Evolutionary conservation across 2,113 vertebrate genomes (phyloP).

Genomic region (Saccopteryx bilineata): DNA sequence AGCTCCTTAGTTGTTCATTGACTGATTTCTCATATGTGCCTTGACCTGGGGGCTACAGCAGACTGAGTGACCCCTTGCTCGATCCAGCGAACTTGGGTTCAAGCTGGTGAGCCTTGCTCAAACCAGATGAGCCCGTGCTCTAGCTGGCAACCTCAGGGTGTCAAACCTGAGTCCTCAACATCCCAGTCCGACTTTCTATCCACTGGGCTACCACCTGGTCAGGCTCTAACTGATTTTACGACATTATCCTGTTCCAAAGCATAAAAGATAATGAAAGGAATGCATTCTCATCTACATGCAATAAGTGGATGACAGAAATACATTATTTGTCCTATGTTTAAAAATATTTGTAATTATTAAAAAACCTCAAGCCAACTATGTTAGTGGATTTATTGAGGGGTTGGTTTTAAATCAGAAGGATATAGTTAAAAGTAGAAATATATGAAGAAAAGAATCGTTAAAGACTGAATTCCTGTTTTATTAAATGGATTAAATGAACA

Average conservation of each 20-base stretch:
- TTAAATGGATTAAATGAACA: conserved; percentile 20
- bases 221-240: background rate
- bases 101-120: no score
- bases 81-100: no score
- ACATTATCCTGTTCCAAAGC: background rate
- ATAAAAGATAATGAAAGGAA: background rate
- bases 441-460: background rate
- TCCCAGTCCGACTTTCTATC: no score
- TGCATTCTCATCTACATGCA: background rate
- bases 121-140: no score
- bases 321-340: background rate
- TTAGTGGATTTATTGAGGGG: background rate
- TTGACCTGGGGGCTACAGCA: no score
- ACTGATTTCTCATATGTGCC: no score
- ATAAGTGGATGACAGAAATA: background rate
- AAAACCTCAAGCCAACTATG: background rate
- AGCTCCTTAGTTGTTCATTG: no score
- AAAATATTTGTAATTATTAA: conserved; percentile 28
- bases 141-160: no score
- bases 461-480: background rate
- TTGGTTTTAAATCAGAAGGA: conserved; percentile 16
- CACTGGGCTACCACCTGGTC: no score
- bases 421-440: background rate
- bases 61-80: no score
- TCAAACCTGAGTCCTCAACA: no score